phyloP scores from a whole-genome alignment of 2,113 vertebrate genomes.

The Sceloporus tristichus region DNA sequence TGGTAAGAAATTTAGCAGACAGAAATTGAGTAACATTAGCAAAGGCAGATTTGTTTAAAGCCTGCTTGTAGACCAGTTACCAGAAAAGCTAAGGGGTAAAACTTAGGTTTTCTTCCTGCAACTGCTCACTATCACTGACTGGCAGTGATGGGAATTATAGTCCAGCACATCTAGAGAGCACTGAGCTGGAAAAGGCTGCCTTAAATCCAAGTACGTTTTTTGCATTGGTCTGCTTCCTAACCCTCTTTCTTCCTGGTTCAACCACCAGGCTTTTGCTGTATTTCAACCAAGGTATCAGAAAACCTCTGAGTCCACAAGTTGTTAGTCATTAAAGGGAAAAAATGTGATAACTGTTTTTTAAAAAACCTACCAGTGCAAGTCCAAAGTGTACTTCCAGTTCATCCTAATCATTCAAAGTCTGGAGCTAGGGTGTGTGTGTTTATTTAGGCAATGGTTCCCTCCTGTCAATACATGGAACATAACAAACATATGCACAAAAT shows the following conservation, averaged over 20 bases:
- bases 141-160: background rate
- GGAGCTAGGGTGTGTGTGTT: too few relatives aligned
- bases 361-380: too few relatives aligned
- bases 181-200: background rate
- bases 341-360: too few relatives aligned
- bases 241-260: background rate
- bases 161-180: background rate
- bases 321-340: background rate
- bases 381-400: too few relatives aligned
- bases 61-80: background rate
- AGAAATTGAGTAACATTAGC: too few relatives aligned
- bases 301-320: background rate
- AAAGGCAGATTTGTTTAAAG: background rate
- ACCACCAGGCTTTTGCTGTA: background rate
- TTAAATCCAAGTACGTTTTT: background rate
- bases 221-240: background rate
- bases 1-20: background rate
- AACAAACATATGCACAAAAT: too few relatives aligned
- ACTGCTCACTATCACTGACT: background rate
- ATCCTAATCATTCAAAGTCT: too few relatives aligned
- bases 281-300: background rate
- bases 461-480: too few relatives aligned
- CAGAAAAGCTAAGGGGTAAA: background rate
- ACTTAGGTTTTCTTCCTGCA: background rate
- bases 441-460: too few relatives aligned